Conservation (phyloP, 2,797 vertebrate genomes). For the Gobio occitaniae region DNA sequence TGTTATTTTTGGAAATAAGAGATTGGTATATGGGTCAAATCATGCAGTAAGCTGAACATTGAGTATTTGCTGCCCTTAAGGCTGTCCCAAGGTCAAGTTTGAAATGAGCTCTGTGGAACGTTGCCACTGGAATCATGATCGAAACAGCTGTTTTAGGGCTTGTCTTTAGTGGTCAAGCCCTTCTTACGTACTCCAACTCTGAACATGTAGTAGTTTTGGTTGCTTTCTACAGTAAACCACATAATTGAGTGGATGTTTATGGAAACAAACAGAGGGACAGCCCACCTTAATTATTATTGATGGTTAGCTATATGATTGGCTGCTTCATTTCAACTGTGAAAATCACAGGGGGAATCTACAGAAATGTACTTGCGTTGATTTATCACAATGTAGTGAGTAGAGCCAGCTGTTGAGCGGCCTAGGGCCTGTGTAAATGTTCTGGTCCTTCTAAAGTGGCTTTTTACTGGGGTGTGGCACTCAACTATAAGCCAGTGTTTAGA, state of each 20-base stretch:
- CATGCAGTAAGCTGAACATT: neutral
- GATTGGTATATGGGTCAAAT: constrained; percentile 21
- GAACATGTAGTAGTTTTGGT: neutral
- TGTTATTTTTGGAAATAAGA: constrained; percentile 14
- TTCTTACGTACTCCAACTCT: neutral
- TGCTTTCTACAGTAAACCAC: neutral
- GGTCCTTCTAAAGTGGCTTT: constrained; percentile 47
- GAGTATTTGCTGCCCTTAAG: constrained; percentile 9
- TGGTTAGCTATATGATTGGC: neutral
- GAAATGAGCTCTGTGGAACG: neutral
- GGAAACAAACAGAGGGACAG: neutral
- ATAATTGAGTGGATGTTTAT: neutral
- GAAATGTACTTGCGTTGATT: constrained; percentile 35
- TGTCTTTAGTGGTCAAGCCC: neutral
- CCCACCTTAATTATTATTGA: neutral
- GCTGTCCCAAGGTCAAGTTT: constrained; percentile 12
- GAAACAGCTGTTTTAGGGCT: constrained; percentile 31
- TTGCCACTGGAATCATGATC: neutral
- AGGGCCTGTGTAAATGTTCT: constrained; percentile 53
- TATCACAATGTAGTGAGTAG: constrained; percentile 36
- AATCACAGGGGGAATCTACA: neutral
- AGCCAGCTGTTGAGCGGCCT: constrained; percentile 56
- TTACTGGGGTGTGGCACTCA: constrained; percentile 34
- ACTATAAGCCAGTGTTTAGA: constrained; percentile 46
- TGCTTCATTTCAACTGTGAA: neutral